phyloP scores from a whole-genome alignment of 1,140 invertebrate species.

The Drosophila santomea region DNA sequence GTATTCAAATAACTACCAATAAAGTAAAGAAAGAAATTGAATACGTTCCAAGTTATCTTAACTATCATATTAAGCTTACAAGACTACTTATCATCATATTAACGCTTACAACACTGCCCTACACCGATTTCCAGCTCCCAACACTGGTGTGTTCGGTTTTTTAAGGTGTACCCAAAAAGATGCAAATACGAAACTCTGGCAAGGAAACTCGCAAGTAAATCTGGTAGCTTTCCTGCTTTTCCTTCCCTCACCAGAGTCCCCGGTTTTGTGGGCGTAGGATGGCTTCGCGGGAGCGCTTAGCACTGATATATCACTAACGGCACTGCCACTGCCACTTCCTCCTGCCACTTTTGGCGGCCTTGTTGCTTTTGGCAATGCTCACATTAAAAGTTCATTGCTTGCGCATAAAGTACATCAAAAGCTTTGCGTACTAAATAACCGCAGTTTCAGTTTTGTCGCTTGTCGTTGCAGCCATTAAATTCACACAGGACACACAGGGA shows the following conservation, averaged over 20 bases:
- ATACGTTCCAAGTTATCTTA: background rate
- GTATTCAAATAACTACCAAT: too few relatives aligned
- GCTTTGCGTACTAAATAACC: constrained; percentile 77
- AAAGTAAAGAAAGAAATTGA: too few relatives aligned
- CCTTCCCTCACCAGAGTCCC: constrained; percentile 9
- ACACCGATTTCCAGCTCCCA: background rate
- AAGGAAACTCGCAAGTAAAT: constrained; percentile 22
- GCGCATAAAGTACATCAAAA: constrained; percentile 81
- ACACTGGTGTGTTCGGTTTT: background rate
- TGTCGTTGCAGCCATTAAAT: constrained; percentile 80
- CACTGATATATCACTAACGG: constrained; percentile 72
- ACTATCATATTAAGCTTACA: background rate
- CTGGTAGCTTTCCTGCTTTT: constrained; percentile 11
- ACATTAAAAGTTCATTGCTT: constrained; percentile 83
- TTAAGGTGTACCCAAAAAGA: constrained; percentile 5
- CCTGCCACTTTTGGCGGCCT: constrained; percentile 26
- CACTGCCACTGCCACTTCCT: constrained; percentile 36
- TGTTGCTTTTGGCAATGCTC: constrained; percentile 65
- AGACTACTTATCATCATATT: background rate
- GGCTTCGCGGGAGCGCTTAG: constrained; percentile 67
- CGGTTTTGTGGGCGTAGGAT: constrained; percentile 32
- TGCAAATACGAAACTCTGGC: constrained; percentile 21
- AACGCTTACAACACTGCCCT: background rate
- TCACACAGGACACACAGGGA: constrained; percentile 36
- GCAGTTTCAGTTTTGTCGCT: constrained; percentile 77